Percentiles rank a stretch among this genome's conserved stretches.
Evolutionary conservation across 2,113 vertebrate species (phyloP).

Genomic region (Eupsittula cactorum): DNA sequence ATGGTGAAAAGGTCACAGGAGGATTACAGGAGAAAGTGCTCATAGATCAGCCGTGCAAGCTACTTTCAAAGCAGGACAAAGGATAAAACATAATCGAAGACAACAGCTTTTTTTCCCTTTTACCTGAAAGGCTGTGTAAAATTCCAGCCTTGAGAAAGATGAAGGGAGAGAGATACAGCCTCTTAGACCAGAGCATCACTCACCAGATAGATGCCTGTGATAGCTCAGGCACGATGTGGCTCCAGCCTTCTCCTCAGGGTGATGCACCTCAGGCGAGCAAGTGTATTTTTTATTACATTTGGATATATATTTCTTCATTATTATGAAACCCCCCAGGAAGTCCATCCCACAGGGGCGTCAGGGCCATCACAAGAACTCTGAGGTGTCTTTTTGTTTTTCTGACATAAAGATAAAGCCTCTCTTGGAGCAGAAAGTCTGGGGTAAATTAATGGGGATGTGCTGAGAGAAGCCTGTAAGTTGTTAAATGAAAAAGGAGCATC

Average conservation of each 20-base stretch:
- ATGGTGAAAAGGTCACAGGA: slow-evolving; percentile 21
- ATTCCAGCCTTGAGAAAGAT: not conserved
- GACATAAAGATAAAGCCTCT: not conserved
- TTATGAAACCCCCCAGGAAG: not conserved
- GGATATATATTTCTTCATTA: not conserved
- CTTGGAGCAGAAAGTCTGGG: not conserved
- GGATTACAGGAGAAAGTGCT: not conserved
- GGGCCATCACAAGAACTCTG: not conserved
- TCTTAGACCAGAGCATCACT: not conserved
- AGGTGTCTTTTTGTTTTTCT: not conserved
- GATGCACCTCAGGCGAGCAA: rapidly evolving
- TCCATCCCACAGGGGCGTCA: not conserved
- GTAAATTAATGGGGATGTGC: not conserved
- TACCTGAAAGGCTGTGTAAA: not conserved
- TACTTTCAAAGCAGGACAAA: slow-evolving; percentile 28
- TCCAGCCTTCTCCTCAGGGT: not conserved
- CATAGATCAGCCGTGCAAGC: not conserved
- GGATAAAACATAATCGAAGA: not conserved
- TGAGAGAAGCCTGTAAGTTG: not conserved
- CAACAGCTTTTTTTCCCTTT: not conserved
- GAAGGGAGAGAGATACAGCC: not conserved
- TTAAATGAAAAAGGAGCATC: not conserved
- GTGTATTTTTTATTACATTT: too few species aligned
- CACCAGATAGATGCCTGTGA: rapidly evolving
- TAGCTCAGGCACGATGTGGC: not conserved